Percentiles rank a stretch among this genome's conserved stretches.
These are phyloP conservation scores for Sebastes paucispinis DNA, from an alignment of 2,797 vertebrate genomes.

Conservation along the genomic window DNA sequence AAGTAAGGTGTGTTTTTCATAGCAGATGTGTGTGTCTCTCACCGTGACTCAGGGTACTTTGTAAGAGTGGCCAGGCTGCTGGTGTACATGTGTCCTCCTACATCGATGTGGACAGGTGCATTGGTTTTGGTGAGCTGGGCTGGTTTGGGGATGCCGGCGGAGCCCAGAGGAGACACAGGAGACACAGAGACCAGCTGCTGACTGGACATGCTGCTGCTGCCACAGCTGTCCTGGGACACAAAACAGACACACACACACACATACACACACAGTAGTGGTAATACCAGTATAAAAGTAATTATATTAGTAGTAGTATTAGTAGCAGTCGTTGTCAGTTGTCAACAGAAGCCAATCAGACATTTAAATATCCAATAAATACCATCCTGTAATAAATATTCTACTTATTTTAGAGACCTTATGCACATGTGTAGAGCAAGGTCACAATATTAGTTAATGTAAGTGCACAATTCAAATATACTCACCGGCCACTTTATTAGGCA, in stretches of 20 bases:
- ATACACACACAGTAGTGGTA: neutral
- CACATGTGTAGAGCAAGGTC: neutral
- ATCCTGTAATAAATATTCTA: neutral
- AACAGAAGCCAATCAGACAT: neutral
- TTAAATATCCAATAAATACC: neutral
- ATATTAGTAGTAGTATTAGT: neutral
- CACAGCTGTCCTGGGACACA: conserved; percentile 85
- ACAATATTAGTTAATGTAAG: neutral
- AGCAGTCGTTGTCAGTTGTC: neutral
- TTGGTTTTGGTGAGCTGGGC: conserved; percentile 96
- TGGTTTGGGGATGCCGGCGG: conserved; percentile 91
- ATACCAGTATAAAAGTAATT: neutral
- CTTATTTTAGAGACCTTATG: neutral
- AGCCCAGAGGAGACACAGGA: conserved; percentile 88
- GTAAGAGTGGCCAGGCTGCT: conserved; percentile 97
- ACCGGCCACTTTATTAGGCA: too few species aligned
- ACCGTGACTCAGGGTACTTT: conserved; percentile 96
- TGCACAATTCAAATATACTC: neutral
- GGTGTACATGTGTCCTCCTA: conserved; percentile 98
- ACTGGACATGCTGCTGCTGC: conserved; percentile 84
- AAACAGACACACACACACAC: neutral
- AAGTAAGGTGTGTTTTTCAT: neutral
- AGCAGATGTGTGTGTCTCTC: conserved; percentile 47
- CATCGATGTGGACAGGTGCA: conserved; percentile 97
- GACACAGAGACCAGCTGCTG: conserved; percentile 89